Evolutionary conservation across 2,888 invertebrate species (phyloP), one percentile per base, ranked within the genome.

Genomic region (Drosophila monieri): DNA sequence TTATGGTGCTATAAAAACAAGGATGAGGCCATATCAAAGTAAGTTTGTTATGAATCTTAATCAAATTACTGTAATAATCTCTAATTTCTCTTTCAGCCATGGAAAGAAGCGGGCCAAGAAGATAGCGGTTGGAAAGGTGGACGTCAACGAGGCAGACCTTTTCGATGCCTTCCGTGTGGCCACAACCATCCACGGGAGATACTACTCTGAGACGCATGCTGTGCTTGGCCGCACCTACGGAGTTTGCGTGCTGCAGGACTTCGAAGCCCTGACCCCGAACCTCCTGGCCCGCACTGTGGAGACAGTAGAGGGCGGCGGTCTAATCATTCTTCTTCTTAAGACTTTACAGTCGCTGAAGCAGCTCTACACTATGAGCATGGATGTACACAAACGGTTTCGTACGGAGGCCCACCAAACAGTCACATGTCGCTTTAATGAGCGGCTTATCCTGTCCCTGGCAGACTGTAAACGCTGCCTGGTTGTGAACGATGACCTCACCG

Each of bases 1-100:
- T 92, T 99, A 9, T 99, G 99, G 99, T 99, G 99, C 91, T 99
- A 99, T 91, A 99, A 99, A 94, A 99, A 94, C 79, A 94, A 94
- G 77, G 97, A 98, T 89, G 94, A 97, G 80, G 97, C 96, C 25
- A 97, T 97, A 76, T 96, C 96, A 92, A 96, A 96, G 96, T 95
- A 91, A 91, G 81, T 73, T 47, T 0, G 25, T 35, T 14, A 0
- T 39, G 2, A 0, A 1, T 2, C 14, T 9, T 0, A 4, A 0
- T 12, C 9, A 35, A 14, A 14, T 6, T n/a, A 6, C 6, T 12
- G 9, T 27, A 9, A 27, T 32, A 9, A 53, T 47, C 43, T n/a
- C 2, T 10, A 2, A 5, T 1, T 9, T 12, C 0, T 1, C 9
- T 44, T 23, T 23, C 73, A 96, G 98, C 89, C 97, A 98, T 90